Evolutionary conservation across 1,140 invertebrate genomes (phyloP), one percentile per base, ranked within the genome.

Genomic region (Cydia amplana): DNA sequence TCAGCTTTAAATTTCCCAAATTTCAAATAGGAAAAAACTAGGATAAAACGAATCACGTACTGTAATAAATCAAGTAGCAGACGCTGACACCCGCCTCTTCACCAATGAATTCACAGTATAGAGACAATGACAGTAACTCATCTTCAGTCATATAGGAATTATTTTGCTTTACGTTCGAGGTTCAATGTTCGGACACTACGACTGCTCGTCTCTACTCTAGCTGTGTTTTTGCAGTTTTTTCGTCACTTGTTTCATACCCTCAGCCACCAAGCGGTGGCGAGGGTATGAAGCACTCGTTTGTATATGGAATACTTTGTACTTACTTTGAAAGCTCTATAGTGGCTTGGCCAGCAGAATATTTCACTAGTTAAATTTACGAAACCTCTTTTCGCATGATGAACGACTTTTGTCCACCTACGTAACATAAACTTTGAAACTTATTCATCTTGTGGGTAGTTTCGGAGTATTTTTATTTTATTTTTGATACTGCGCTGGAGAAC

Each of bases 41-140:
- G 49, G 4, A 18, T 51, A 51, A n/a, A 51, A 14, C 49, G n/a
- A 51, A n/a, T 51, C 49, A 51, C 49, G 49, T 51, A 51, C 16
- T 51, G 49, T 51, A 51, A 51, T 51, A 51, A 51, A 51, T 51
- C 49, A 51, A 51, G 49, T 51, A 18, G 49, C 49, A 51, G 49
- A 51, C 49, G 49, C 49, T 51, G 49, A 51, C 49, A 51, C 49
- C n/a, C 49, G 49, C 49, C 49, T 51, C 49, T 51, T 51, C 49
- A 18, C 49, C 49, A 51, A 46, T 14, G 43, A n/a, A 51, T 51
- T 51, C 49, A 51, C 5, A 51, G 49, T 51, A 7, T 5, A 51
- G 49, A n/a, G 6, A 51, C 16, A 51, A 51, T 51, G 16, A 7
- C 49, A 51, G 49, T 51, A 51, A 18, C n/a, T 16, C 0, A 51